Percentiles rank a stretch among this genome's conserved stretches.
Conservation (phyloP, 2,888 invertebrate genomes). For the Latheticus oryzae region DNA sequence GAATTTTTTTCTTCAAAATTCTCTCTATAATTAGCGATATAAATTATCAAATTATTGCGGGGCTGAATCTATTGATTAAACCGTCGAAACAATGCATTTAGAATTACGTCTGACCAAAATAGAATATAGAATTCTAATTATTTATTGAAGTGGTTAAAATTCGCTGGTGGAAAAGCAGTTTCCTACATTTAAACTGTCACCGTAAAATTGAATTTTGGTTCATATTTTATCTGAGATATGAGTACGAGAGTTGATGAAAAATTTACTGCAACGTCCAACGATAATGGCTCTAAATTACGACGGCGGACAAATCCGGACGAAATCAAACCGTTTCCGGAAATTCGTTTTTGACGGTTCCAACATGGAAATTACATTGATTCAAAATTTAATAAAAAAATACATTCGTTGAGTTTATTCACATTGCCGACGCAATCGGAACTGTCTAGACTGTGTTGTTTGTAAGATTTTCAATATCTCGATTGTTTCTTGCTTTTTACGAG, state of each 20-base stretch:
- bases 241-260: constrained; percentile 18
- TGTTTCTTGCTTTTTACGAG: no score
- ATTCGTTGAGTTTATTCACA: background rate
- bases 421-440: background rate
- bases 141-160: background rate
- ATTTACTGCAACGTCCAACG: constrained; percentile 9
- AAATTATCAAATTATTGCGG: no score
- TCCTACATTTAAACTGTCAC: constrained; percentile 3
- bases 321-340: constrained; percentile 7
- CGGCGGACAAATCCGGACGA: constrained; percentile 15
- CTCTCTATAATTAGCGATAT: no score
- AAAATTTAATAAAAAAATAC: no score
- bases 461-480: background rate
- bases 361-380: no score
- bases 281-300: constrained; percentile 14
- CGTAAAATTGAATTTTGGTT: constrained; percentile 1
- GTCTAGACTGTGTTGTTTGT: background rate
- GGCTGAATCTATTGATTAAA: no score
- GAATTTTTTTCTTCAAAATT: no score
- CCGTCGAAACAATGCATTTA: background rate
- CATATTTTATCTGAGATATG: constrained; percentile 10
- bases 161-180: constrained; percentile 1
- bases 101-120: background rate
- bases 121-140: constrained; percentile 3
- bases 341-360: background rate